Evolutionary conservation across 2,888 invertebrate genomes (phyloP).

Genomic region (Pollenia angustigena): DNA sequence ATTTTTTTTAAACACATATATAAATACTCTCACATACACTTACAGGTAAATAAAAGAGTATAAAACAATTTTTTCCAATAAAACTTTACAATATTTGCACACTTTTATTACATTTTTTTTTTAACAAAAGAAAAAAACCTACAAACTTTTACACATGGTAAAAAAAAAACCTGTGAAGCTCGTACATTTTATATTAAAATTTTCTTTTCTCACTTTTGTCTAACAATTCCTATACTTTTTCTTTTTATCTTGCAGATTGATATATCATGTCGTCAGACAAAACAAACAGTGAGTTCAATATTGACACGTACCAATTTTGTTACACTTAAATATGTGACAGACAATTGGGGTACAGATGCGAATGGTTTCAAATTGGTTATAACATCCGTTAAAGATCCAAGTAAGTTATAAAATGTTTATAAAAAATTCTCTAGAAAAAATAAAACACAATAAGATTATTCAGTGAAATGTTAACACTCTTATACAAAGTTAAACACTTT

Average conservation of each 20-base stretch:
- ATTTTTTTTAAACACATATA: not conserved
- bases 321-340: conserved; percentile 96
- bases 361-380: conserved; percentile 97
- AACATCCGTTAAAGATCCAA: conserved; percentile 96
- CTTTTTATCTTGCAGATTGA: conserved; percentile 88
- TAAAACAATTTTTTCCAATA: not conserved
- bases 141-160: not conserved
- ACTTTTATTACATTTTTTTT: conserved; percentile 21
- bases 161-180: conserved; percentile 18
- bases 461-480: not conserved
- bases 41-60: not conserved
- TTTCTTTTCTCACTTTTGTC: conserved; percentile 7
- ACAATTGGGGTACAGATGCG: conserved; percentile 95
- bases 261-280: conserved; percentile 95
- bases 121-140: not conserved
- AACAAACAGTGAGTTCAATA: conserved; percentile 93
- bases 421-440: not conserved
- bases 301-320: conserved; percentile 97
- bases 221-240: not conserved
- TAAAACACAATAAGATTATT: conserved; percentile 19
- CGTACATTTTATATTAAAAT: conserved; percentile 41
- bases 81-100: conserved; percentile 23
- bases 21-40: not conserved
- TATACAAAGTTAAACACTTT: not conserved
- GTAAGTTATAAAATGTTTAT: conserved; percentile 86